Base-by-base conservation (phyloP, 2,888 invertebrate genomes). In the Volucella zonaria region DNA sequence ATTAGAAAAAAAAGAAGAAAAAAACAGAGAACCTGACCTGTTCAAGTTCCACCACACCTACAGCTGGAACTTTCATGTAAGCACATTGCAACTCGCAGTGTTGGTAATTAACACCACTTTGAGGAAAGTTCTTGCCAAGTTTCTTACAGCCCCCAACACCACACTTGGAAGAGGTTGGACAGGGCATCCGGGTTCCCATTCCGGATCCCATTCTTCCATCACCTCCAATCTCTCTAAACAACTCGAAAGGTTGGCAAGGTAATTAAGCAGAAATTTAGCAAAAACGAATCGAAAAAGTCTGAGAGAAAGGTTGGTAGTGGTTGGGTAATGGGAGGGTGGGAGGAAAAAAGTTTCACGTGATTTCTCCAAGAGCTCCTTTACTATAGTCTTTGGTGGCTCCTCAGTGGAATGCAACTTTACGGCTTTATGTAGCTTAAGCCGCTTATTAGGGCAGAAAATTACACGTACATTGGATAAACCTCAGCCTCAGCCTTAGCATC, bases 371-470 rank as follows among this genome's bases (percentile, higher is more conserved):
- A 71, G 52, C 45, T 11, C 59, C 52, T 59, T 71, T 49, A 51
- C 10, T 54, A 11, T 76, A 59, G 76, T 68, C 74, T 70, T 79
- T 40, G 47, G 38, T 67, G 43, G 45, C 66, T 47, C 43, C 43
- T 49, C 66, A 59, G 47, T 59, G 52, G 64, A 75, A 70, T 45
- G 64, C 70, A 54, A 66, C 75, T 75, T 75, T 43, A 51, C 66
- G 66, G 75, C 75, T 61, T 66, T 80, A 23, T 61, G 42, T 12
- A 75, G 79, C 59, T 71, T 76, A 67, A 83, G 49, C 66, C 59
- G 54, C 40, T 83, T 80, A 83, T 71, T 83, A 71, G 83, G 66
- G 80, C 83, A 43, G 80, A 80, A 83, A 83, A 83, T 83, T 75
- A 66, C 79, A 67, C 52, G 43, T 71, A 61, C 83, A 67, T 67